phyloP scores from a whole-genome alignment of 2,888 invertebrate species.

The Plagodis dolabraria region DNA sequence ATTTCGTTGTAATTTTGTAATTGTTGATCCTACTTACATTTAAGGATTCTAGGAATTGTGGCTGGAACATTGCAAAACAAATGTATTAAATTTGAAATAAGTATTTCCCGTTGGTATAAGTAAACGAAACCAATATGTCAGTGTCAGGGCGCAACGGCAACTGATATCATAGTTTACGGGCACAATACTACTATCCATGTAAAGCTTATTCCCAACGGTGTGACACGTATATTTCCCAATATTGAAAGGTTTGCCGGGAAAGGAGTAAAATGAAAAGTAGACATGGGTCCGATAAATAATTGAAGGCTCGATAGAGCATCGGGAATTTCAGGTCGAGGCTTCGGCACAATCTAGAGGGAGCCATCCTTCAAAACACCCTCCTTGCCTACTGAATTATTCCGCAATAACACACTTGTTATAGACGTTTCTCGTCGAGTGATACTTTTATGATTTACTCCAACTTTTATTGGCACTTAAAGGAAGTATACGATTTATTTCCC shows the following conservation, averaged over 20 bases:
- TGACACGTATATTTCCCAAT: conserved; percentile 73
- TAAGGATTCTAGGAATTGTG: too few species aligned
- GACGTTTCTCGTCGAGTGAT: conserved; percentile 82
- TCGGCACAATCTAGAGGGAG: conserved; percentile 72
- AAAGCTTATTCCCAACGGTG: conserved; percentile 70
- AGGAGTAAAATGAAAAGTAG: conserved; percentile 84
- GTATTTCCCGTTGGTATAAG: too few species aligned
- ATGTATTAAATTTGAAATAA: too few species aligned
- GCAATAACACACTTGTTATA: conserved; percentile 85
- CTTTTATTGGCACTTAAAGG: conserved; percentile 85
- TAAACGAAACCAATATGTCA: conserved; percentile 53
- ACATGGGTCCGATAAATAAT: conserved; percentile 85
- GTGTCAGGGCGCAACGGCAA: conserved; percentile 51
- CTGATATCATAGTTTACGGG: conserved; percentile 60
- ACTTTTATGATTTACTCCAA: conserved; percentile 85
- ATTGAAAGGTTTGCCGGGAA: conserved; percentile 72
- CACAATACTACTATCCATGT: conserved; percentile 65
- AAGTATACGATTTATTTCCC: conserved; percentile 83
- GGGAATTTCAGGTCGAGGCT: conserved; percentile 74
- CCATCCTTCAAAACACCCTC: conserved; percentile 79
- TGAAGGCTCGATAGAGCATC: conserved; percentile 82
- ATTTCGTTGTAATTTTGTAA: too few species aligned
- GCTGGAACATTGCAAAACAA: too few species aligned
- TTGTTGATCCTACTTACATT: too few species aligned
- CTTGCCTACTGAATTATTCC: conserved; percentile 81